Evolutionary conservation across 2,113 vertebrate species (phyloP), one percentile per base, ranked within the genome.

Genomic region (Centropus bengalensis): DNA sequence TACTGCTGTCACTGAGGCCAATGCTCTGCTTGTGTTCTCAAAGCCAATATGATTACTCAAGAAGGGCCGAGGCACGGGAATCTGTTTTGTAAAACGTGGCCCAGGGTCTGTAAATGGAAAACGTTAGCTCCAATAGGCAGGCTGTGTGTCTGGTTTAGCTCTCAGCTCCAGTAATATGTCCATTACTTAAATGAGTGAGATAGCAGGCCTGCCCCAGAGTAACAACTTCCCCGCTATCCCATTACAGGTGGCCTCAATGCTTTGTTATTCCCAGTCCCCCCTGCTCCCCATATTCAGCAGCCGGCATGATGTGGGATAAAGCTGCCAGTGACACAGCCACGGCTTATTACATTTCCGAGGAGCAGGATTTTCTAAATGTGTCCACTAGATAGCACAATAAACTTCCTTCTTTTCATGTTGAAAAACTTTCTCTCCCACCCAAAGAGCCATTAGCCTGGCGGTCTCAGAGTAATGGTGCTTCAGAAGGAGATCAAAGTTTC

Each of bases 401-500:
- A 94, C 85, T 88, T 84, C 86, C 77, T 93, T 91, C 68, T 77
- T 80, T 91, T 73, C 64, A 54, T 58, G 69, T 74, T 80, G 92
- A 89, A 94, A 94, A 89, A 81, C 82, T 90, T 83, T 76, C 60
- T 49, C 74, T 95, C 87, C 96, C 85, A 89, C 94, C 76, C 73
- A 78, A 91, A 73, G 78, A 92, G 93, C 88, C 73, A 81, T 93
- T 94, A 82, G 92, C 92, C 75, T 64, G 87, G 95, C 89, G 3
- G 92, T 45, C 91, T 82, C 84, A 97, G 94, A 96, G 91, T 97
- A 95, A 97, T 94, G 95, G 94, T 55, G 82, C 93, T 95, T 97
- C 94, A 73, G 95, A 59, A 94, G 73, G 94, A 98, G 97, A 98
- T 97, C 97, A 97, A 97, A 98, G 97, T 90, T 97, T 94, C 86